Percentiles rank a stretch among this genome's conserved stretches.
phyloP scores from a whole-genome alignment of 2,797 vertebrate genomes.

The Bradypodion ventrale region DNA sequence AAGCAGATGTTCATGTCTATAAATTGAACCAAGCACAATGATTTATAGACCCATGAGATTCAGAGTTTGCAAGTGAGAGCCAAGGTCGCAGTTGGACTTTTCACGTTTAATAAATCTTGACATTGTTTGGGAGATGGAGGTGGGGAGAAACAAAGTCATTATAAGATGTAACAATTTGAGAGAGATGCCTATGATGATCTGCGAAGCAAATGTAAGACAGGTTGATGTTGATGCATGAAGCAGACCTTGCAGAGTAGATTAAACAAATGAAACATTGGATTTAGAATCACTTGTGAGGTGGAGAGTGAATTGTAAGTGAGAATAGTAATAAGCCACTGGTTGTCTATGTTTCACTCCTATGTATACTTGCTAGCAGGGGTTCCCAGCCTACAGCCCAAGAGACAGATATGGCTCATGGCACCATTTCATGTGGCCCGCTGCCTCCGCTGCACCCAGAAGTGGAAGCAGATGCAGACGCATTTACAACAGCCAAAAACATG shows the following conservation, averaged over 20 bases:
- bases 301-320: slow-evolving; percentile 48
- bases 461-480: too few species aligned
- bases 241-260: slow-evolving; percentile 63
- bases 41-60: slow-evolving; percentile 68
- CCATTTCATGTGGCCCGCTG: too few species aligned
- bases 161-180: slow-evolving; percentile 65
- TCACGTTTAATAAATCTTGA: slow-evolving; percentile 76
- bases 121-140: slow-evolving; percentile 51
- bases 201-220: slow-evolving; percentile 72
- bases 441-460: too few species aligned
- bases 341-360: neutral
- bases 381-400: too few species aligned
- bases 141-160: slow-evolving; percentile 50
- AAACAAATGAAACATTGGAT: slow-evolving; percentile 65
- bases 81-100: slow-evolving; percentile 71
- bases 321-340: slow-evolving; percentile 36
- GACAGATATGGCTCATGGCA: too few species aligned
- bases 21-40: slow-evolving; percentile 65
- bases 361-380: neutral
- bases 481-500: too few species aligned
- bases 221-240: slow-evolving; percentile 66
- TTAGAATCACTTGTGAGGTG: slow-evolving; percentile 64
- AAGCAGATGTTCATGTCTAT: slow-evolving; percentile 73
- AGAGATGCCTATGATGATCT: slow-evolving; percentile 68
- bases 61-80: slow-evolving; percentile 64